Evolutionary conservation across 2,797 vertebrate species (phyloP).

Genomic region (Cygnus olor): DNA sequence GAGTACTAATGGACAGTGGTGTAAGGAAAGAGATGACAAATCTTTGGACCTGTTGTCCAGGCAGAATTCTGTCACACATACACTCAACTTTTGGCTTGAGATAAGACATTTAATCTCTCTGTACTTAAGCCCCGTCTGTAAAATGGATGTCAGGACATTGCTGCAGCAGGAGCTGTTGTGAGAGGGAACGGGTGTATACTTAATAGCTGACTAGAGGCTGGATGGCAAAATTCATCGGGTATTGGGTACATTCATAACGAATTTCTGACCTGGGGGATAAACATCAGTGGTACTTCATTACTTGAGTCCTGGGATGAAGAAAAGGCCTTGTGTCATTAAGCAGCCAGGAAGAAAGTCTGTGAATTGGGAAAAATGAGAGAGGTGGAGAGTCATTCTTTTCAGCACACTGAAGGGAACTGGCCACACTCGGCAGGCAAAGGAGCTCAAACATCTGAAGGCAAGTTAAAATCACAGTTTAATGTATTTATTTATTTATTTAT

Average conservation of each 20-base stretch:
- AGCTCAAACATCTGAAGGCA: neutral
- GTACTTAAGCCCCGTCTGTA: slow-evolving; percentile 10
- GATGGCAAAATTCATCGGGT: slow-evolving; percentile 40
- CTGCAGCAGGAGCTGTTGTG: neutral
- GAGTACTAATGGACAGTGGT: neutral
- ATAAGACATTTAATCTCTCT: slow-evolving; percentile 28
- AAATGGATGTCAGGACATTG: slow-evolving; percentile 25
- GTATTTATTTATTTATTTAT: neutral
- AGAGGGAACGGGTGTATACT: slow-evolving; percentile 34
- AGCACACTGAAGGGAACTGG: neutral
- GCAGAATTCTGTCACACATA: neutral
- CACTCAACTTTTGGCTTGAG: neutral
- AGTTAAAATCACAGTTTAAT: neutral
- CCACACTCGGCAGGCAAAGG: neutral
- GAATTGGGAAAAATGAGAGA: neutral
- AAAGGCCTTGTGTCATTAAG: slow-evolving; percentile 6
- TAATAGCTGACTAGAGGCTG: slow-evolving; percentile 58
- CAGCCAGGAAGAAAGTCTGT: neutral
- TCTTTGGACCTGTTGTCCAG: neutral
- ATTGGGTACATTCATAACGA: slow-evolving; percentile 41
- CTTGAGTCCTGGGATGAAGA: slow-evolving; percentile 28
- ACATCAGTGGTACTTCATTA: slow-evolving; percentile 46
- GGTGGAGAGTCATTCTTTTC: neutral
- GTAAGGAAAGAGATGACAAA: slow-evolving; percentile 12
- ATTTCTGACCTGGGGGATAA: slow-evolving; percentile 58